Evolutionary conservation across 2,797 vertebrate genomes (phyloP).

Genomic region (Lepilemur ruficaudatus): DNA sequence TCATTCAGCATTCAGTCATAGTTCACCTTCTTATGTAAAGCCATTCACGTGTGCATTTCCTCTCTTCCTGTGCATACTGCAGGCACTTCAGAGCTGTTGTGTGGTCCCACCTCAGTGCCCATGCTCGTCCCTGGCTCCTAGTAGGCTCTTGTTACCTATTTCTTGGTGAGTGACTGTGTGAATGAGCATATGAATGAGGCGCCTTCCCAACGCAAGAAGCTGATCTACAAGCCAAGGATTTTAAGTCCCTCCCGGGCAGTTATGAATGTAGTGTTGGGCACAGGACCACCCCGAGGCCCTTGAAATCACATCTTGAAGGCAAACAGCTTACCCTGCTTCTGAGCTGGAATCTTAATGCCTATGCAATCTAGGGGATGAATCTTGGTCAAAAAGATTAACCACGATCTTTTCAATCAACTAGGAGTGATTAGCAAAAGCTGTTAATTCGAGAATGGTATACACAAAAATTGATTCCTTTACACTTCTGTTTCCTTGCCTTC

Average conservation of each 20-base stretch:
- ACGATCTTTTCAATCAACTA: slow-evolving; percentile 40
- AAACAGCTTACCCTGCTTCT: not conserved
- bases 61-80: not conserved
- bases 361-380: not conserved
- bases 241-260: not conserved
- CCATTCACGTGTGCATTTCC: not conserved
- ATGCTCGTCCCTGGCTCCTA: not conserved
- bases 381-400: not conserved
- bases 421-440: slow-evolving; percentile 63
- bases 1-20: not conserved
- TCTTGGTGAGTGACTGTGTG: not conserved
- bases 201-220: not conserved
- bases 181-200: not conserved
- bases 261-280: not conserved
- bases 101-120: too few species aligned
- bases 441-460: slow-evolving; percentile 70
- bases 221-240: not conserved
- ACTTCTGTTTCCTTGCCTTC: not conserved
- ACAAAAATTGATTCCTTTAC: not conserved
- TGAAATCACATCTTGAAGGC: not conserved
- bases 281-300: not conserved
- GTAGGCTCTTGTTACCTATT: not conserved
- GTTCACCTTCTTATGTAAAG: not conserved
- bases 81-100: not conserved
- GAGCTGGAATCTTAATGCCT: not conserved